Evolutionary conservation across 2,888 invertebrate genomes (phyloP), one percentile per base, ranked within the genome.

Genomic region (Odontocolon sp.): DNA sequence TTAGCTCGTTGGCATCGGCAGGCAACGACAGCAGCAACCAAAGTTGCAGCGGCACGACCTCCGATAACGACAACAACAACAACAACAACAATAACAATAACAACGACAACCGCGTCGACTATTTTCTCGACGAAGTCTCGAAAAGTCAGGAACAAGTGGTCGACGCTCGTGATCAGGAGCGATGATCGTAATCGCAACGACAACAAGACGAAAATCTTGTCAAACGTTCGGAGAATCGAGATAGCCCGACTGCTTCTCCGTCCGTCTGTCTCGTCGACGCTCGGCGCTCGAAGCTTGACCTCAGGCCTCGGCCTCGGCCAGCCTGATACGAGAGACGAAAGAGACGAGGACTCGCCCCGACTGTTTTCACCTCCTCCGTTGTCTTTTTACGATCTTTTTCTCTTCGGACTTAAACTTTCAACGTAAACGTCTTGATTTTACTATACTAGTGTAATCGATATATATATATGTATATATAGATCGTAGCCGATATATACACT

Each of bases 21-120:
- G 50, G 11, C 31, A 61, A 31, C 28, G 47, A 2, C 38, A 57
- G 11, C 57, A 57, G 11, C 33, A 26, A 14, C 63, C 21, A 14
- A 14, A 11, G 31, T 11, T 14, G 21, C 28, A 28, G 11, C 50
- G 6, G 28, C 50, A 36, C 36, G 36, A 36, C 2, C 36, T n/a
- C 2, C 8, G 2, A n/a, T 9, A 36, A 36, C 2, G n/a, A 36
- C 36, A 8, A 6, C 9, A 9, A 36, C 36, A n/a, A 36, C 36
- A n/a, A 4, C n/a, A 9, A 6, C 8, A 2, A 8, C n/a, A 36
- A 36, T 5, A 36, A 5, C n/a, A 36, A 36, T 2, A 36, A 36
- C n/a, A 36, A 8, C 2, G n/a, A 36, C 8, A 8, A 36, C 2
- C 8, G n/a, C 2, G 2, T 11, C 23, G 2, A 26, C 4, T 3